Evolutionary conservation across 2,797 vertebrate species (phyloP).

Genomic region (Tiaroga cobitis): DNA sequence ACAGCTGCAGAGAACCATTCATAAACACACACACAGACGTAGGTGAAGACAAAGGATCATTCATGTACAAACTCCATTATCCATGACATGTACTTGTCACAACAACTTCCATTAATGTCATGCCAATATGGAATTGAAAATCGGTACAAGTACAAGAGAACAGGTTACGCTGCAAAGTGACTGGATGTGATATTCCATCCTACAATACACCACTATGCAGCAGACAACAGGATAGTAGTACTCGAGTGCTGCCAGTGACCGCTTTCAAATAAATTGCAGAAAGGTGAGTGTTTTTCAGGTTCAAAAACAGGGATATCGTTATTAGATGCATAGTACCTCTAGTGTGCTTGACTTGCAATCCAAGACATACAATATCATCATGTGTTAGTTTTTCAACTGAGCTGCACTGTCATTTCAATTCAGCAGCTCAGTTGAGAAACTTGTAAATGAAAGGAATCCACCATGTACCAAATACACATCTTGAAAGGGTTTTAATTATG

Average conservation of each 20-base stretch:
- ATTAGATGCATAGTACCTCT: neutral
- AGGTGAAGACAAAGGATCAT: neutral
- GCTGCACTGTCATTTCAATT: too few species aligned
- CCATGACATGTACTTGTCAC: neutral
- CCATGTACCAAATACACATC: neutral
- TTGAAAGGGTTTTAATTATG: conserved; percentile 11
- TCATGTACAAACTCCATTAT: neutral
- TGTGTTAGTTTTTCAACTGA: neutral
- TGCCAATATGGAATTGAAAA: neutral
- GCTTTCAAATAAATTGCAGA: conserved; percentile 21
- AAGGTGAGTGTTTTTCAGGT: neutral
- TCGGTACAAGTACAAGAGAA: neutral
- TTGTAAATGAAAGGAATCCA: conserved; percentile 11
- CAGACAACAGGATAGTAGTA: neutral
- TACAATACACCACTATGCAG: neutral
- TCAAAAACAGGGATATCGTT: neutral
- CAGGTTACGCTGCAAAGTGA: neutral
- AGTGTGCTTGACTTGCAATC: neutral
- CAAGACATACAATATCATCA: neutral
- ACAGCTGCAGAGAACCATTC: conserved; percentile 81
- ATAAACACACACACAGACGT: neutral
- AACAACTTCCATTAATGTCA: neutral
- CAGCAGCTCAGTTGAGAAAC: neutral
- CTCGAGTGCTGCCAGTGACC: neutral
- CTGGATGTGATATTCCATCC: neutral